These are phyloP conservation scores for Chrysomela aeneicollis DNA, from an alignment of 2,888 invertebrate genomes.

Conservation along the genomic window DNA sequence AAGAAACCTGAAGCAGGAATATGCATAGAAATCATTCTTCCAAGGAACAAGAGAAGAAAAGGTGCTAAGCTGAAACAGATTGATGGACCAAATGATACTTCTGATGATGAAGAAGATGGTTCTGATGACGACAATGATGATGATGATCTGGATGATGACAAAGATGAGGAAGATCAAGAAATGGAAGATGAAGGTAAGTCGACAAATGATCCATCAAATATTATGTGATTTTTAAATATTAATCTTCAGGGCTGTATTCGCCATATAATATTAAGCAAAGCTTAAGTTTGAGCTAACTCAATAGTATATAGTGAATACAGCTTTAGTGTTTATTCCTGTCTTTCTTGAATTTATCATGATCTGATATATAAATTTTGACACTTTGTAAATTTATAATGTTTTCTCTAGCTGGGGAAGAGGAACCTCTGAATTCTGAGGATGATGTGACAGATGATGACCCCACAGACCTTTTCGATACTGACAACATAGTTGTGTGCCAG, in stretches of 20 bases:
- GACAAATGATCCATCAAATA: conserved; percentile 24
- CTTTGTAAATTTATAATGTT: background rate
- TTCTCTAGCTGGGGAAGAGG: conserved; percentile 64
- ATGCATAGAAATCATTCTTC: conserved; percentile 49
- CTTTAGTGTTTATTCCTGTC: background rate
- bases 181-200: conserved; percentile 55
- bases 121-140: conserved; percentile 71
- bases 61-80: conserved; percentile 42
- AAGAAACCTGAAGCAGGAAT: conserved; percentile 55
- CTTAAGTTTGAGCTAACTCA: too few species aligned
- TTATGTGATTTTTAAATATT: background rate
- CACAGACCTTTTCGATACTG: conserved; percentile 95
- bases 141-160: conserved; percentile 73
- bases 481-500: conserved; percentile 99
- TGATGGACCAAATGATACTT: conserved; percentile 69
- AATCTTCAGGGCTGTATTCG: too few species aligned
- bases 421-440: conserved; percentile 95
- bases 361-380: background rate
- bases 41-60: conserved; percentile 42
- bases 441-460: conserved; percentile 98
- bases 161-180: conserved; percentile 67
- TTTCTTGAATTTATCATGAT: conserved; percentile 5
- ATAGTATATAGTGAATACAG: too few species aligned
- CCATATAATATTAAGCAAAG: too few species aligned
- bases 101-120: conserved; percentile 81